Base-by-base conservation (phyloP, 2,113 vertebrate genomes). In the Alaudala cheleensis region DNA sequence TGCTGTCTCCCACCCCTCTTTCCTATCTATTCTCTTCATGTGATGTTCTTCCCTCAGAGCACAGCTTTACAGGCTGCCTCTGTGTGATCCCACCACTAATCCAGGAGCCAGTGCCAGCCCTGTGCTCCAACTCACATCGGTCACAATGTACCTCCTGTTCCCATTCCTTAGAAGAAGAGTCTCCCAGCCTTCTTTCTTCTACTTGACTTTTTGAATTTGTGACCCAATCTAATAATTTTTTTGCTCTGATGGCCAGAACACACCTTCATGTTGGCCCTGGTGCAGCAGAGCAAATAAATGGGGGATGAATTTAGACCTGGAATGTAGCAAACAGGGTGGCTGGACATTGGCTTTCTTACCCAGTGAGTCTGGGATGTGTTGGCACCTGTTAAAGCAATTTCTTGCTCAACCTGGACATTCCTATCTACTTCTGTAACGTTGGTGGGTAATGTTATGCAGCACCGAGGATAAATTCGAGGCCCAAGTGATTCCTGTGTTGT, bases 371-470 rank as follows among this genome's bases (percentile, higher is more conserved):
- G 71, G 54, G 58, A 64, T 77, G 6, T 44, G 22, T 31, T 86
- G 82, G 88, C 88, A 62, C 15, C 64, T 45, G 40, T 64, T 88
- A 79, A 64, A 74, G 25, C 28, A 67, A 64, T 64, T 87, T 77
- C 64, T 83, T 77, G 42, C 34, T 90, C 60, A 71, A 71, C 82
- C 72, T 96, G 82, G 82, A 79, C 88, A 94, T 96, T 94, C 94
- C 69, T 72, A 11, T 81, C 56, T 64, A 15, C 25, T 83, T 79
- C 82, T 93, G 71, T 93, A 96, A 90, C 16, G 3, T 56, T 49
- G 86, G 56, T 31, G 54, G 51, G 20, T 77, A 78, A 84, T 60
- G 49, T 78, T 81, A 65, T 57, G 39, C 56, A 92, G 80, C 56
- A 64, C 34, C 0, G 1, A 92, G 76, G 51, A 81, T 40, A 78